These are phyloP conservation scores for Pseudolaguvia tuberculata DNA, from an alignment of 2,113 vertebrate species.

Conservation along the genomic window DNA sequence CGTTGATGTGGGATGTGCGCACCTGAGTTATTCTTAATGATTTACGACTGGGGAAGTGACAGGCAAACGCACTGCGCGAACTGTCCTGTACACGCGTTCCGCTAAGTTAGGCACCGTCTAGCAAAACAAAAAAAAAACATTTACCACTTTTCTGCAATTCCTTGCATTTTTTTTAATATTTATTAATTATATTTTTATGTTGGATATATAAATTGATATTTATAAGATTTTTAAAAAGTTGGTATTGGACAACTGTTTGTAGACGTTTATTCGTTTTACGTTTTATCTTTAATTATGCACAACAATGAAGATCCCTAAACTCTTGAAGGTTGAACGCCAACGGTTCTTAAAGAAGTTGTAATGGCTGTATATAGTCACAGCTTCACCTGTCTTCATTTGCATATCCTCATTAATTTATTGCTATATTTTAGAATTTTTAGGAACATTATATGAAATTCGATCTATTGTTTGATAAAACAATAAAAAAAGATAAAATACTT, in stretches of 20 bases:
- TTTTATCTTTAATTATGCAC: background rate
- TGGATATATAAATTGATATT: background rate
- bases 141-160: background rate
- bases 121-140: background rate
- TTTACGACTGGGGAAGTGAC: constrained; percentile 31
- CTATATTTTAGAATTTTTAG: background rate
- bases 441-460: background rate
- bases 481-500: background rate
- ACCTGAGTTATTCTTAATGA: constrained; percentile 29
- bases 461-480: background rate
- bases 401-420: background rate
- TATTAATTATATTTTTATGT: background rate
- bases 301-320: constrained; percentile 24
- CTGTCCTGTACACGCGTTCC: constrained; percentile 19
- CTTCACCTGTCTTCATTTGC: background rate
- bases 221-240: background rate
- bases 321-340: constrained; percentile 8
- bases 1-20: background rate
- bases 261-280: constrained; percentile 10
- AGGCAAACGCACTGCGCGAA: constrained; percentile 23
- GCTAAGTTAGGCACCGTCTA: constrained; percentile 39
- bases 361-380: background rate
- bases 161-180: background rate
- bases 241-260: background rate
- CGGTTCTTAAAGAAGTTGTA: constrained; percentile 15